phyloP scores from a whole-genome alignment of 2,797 vertebrate genomes.

The Morus bassanus region DNA sequence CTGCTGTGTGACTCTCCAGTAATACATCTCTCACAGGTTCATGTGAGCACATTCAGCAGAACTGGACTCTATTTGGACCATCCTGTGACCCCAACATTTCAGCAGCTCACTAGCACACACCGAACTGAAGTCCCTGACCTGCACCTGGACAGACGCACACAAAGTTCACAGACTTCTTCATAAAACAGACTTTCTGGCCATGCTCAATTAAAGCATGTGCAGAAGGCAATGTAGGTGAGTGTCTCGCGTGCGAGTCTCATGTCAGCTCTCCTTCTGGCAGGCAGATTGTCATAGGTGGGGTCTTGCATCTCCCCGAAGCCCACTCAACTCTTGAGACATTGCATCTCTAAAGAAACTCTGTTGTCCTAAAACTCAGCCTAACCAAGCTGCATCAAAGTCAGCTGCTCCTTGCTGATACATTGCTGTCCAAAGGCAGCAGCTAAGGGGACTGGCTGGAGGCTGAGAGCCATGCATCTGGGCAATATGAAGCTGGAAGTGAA shows the following conservation, averaged over 20 bases:
- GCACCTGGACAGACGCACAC: not conserved
- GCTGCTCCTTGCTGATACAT: not conserved
- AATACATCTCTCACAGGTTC: not conserved
- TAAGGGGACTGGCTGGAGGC: not conserved
- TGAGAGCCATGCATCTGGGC: not conserved
- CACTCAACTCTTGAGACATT: not conserved
- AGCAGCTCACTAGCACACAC: not conserved
- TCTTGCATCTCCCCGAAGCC: not conserved
- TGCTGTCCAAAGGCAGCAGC: not conserved
- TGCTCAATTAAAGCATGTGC: not conserved
- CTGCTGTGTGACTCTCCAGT: rapidly evolving
- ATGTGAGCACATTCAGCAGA: not conserved
- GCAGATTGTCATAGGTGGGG: not conserved
- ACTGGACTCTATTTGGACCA: not conserved
- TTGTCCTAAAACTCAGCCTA: not conserved
- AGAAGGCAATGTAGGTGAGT: rapidly evolving
- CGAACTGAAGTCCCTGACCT: not conserved
- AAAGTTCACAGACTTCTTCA: not conserved
- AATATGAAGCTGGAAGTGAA: not conserved
- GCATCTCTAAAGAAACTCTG: not conserved
- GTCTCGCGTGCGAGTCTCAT: rapidly evolving
- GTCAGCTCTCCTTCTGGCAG: not conserved
- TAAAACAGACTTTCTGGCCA: not conserved
- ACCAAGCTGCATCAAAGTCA: not conserved
- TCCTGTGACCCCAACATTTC: not conserved